A percentile compares a stretch with the other conserved stretches of the same genome.
Conservation (phyloP, 2,113 vertebrate genomes). For the Mobula birostris region DNA sequence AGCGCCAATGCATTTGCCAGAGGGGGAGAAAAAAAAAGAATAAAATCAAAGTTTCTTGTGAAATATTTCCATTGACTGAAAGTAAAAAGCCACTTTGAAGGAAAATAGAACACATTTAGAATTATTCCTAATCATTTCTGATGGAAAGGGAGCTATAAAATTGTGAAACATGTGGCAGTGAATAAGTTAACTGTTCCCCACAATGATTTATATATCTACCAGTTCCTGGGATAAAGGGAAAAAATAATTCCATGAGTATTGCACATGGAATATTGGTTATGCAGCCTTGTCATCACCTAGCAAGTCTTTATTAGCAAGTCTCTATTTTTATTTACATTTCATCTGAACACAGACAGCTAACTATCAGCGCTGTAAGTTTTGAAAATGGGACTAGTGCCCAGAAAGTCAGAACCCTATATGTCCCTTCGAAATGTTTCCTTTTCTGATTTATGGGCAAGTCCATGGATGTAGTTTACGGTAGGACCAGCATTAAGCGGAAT, state of each 20-base stretch:
- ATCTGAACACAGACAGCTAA: slow-evolving; percentile 10
- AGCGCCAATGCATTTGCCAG: neutral
- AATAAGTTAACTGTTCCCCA: slow-evolving; percentile 26
- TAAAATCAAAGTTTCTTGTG: neutral
- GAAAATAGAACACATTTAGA: neutral
- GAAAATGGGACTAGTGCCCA: slow-evolving; percentile 17
- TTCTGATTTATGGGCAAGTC: slow-evolving; percentile 10
- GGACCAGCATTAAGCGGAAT: neutral
- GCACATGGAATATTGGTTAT: slow-evolving; percentile 27
- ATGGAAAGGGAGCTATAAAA: slow-evolving; percentile 31
- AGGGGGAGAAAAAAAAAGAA: neutral
- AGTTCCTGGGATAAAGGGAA: slow-evolving; percentile 18
- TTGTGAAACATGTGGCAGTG: neutral
- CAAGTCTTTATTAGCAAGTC: slow-evolving; percentile 16
- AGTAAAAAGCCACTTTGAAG: neutral
- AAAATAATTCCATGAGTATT: slow-evolving; percentile 13
- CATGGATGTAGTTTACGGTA: neutral
- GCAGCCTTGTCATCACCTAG: slow-evolving; percentile 28
- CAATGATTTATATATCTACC: slow-evolving; percentile 4
- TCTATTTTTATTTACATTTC: slow-evolving; percentile 29
- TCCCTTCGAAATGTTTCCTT: neutral
- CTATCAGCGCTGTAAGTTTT: neutral
- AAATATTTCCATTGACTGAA: slow-evolving; percentile 28
- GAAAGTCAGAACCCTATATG: neutral
- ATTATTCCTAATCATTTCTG: slow-evolving; percentile 31